Evolutionary conservation across 1,140 invertebrate species (phyloP).

Genomic region (Calephelis virginiensis): DNA sequence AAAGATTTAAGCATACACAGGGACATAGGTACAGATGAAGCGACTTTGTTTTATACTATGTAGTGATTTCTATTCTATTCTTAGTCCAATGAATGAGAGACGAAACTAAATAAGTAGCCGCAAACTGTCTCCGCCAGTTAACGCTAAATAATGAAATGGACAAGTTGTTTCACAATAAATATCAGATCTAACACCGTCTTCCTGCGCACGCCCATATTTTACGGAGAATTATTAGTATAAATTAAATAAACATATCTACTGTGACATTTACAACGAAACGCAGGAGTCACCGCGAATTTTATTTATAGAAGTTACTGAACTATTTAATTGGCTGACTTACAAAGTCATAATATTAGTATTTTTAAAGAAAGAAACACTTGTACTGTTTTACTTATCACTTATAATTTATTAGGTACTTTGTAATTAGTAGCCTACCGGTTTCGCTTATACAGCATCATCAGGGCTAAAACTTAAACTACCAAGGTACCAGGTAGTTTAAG

Average conservation of each 20-base stretch:
- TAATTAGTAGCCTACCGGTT: too few species aligned
- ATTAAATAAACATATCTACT: conserved; percentile 71
- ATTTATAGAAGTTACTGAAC: conserved; percentile 46
- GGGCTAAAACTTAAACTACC: too few species aligned
- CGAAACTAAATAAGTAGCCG: conserved; percentile 15
- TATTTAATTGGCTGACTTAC: conserved; percentile 40
- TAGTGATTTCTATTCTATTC: too few species aligned
- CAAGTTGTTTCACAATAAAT: conserved; percentile 60
- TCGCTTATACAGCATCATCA: too few species aligned
- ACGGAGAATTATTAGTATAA: conserved; percentile 65
- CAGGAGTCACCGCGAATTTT: conserved; percentile 44
- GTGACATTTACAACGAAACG: conserved; percentile 57
- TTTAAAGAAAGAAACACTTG: too few species aligned
- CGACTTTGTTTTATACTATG: too few species aligned
- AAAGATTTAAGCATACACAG: too few species aligned
- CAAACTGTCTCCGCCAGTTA: conserved; percentile 17
- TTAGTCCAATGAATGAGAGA: neutral
- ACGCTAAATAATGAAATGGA: conserved; percentile 55
- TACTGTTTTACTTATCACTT: too few species aligned
- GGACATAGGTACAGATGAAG: too few species aligned
- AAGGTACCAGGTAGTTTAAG: too few species aligned
- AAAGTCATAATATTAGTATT: too few species aligned
- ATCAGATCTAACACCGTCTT: conserved; percentile 65
- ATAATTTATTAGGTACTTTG: too few species aligned
- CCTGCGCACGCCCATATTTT: conserved; percentile 63